These are phyloP conservation scores for Zhuqinia jingwanae DNA, from an alignment of 2,888 invertebrate genomes.

Conservation along the genomic window DNA sequence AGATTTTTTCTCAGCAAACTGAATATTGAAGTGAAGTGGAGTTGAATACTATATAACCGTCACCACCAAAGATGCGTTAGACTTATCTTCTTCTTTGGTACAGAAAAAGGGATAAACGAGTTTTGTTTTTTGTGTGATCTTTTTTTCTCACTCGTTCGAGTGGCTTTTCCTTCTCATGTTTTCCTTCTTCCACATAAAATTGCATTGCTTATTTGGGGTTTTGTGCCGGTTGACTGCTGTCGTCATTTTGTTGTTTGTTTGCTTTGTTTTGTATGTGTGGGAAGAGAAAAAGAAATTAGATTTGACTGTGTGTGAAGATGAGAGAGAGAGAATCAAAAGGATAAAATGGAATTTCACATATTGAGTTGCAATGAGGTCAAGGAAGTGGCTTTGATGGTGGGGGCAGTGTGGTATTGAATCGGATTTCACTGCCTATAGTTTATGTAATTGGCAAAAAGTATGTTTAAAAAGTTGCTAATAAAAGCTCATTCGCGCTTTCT, in stretches of 20 bases:
- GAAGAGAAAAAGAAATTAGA: background rate
- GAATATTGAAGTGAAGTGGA: background rate
- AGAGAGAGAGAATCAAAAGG: constrained; percentile 11
- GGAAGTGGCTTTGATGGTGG: constrained; percentile 1
- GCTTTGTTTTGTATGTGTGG: background rate
- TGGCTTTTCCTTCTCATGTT: background rate
- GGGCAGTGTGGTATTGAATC: background rate
- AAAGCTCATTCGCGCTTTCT: background rate
- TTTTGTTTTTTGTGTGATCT: background rate
- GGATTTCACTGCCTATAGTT: background rate
- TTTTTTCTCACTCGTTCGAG: background rate
- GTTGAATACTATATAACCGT: background rate
- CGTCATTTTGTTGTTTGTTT: too few species aligned
- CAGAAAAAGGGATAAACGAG: background rate
- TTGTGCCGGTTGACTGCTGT: too few species aligned
- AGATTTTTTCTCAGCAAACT: too few species aligned
- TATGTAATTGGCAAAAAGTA: background rate
- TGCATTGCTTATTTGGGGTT: background rate
- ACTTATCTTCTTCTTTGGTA: background rate
- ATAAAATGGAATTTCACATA: constrained; percentile 23
- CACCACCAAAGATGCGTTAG: too few species aligned
- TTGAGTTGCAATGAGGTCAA: constrained; percentile 57
- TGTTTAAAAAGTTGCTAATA: background rate
- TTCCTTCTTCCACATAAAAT: background rate
- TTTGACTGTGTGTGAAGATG: background rate